Conservation (phyloP, 2,888 invertebrate species). For the Cylindroiulus punctatus region DNA sequence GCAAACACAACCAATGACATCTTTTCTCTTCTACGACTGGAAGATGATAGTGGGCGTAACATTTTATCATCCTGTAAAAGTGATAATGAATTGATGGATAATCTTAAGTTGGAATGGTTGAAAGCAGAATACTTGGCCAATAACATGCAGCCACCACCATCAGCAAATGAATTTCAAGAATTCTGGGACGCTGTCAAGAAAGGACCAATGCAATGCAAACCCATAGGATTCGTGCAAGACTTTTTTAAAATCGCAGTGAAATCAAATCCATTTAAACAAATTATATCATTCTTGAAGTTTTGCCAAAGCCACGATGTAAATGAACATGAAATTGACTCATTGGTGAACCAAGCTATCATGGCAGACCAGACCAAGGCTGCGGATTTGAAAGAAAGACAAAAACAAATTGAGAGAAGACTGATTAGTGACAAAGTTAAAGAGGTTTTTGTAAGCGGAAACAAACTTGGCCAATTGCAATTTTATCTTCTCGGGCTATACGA, state of each 20-base stretch:
- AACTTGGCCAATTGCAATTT: neutral
- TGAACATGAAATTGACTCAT: neutral
- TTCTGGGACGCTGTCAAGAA: neutral
- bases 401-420: neutral
- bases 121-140: neutral
- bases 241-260: neutral
- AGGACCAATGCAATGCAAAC: neutral
- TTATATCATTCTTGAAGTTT: conserved; percentile 1
- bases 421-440: neutral
- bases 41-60: neutral
- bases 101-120: neutral
- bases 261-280: neutral
- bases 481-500: conserved; percentile 11
- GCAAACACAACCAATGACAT: neutral
- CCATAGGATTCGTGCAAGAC: neutral
- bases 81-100: neutral
- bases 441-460: neutral
- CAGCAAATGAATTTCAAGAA: neutral
- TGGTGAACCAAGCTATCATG: neutral
- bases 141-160: neutral
- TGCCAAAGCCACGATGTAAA: neutral
- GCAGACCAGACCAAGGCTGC: neutral
- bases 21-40: neutral
- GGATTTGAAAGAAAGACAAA: neutral
- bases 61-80: neutral